Conservation (phyloP, 2,797 vertebrate genomes). For the Brachyrhaphis roseni region DNA sequence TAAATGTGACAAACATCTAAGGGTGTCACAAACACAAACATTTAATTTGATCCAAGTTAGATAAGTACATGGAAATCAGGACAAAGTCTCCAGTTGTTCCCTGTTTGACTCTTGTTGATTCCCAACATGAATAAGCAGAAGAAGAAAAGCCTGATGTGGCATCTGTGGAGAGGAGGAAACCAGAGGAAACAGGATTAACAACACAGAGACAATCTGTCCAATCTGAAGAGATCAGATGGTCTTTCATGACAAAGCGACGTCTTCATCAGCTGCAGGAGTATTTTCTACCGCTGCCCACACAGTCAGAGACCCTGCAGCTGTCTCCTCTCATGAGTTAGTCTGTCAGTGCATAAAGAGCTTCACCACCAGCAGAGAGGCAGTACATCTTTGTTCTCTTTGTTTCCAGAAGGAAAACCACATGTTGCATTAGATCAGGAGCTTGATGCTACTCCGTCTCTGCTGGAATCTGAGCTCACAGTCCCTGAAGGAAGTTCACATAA, state of each 20-base stretch:
- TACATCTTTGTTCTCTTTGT: neutral
- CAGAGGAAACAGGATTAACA: neutral
- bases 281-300: neutral
- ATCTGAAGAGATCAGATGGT: neutral
- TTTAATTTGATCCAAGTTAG: neutral
- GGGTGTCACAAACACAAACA: neutral
- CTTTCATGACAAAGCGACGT: neutral
- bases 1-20: too few relatives aligned
- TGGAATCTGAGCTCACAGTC: neutral
- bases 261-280: neutral
- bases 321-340: neutral
- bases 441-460: neutral
- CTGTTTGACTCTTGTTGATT: neutral
- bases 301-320: neutral
- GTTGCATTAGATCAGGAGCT: neutral
- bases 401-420: neutral
- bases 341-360: neutral
- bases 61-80: neutral
- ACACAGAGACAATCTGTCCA: neutral
- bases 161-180: neutral
- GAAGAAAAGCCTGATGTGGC: neutral
- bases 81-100: neutral
- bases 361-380: neutral
- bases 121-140: neutral
- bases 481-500: neutral